Base-by-base conservation (phyloP, 2,888 invertebrate genomes). In the Melieria omissa region DNA sequence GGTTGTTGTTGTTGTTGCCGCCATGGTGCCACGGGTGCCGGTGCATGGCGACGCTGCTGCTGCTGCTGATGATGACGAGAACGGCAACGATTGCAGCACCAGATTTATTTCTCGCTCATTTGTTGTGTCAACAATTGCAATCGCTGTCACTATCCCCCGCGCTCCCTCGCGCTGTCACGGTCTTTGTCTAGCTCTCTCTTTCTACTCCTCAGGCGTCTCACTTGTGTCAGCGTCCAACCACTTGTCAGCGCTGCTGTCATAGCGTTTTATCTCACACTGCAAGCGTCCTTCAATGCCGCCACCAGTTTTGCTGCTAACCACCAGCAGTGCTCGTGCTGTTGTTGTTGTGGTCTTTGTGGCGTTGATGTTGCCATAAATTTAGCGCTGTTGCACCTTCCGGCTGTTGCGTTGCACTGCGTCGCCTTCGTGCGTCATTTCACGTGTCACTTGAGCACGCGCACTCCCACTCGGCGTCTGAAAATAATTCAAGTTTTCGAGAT, bases 331-430 rank as follows among this genome's bases (percentile, higher is more conserved):
- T 29, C 3, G 2, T 29, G 29, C 29, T 29, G 1, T 29, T 29
- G 29, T 29, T 29, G 29, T 29, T 29, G 29, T 29, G 2, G 2
- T 29, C 3, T 29, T 29, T 29, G 29, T 29, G 29, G 29, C 52
- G 14, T 52, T 12, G 29, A 47, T 41, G 65, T 68, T 70, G 74
- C 65, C 63, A 81, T 72, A 73, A 72, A 71, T 70, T 75, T 65
- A 55, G 71, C 71, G 64, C 64, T 71, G 78, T 78, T 82, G 80
- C 81, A 81, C 81, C 81, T 82, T 80, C 78, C 70, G 72, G 72
- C 78, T 80, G 80, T 81, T 79, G 80, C 74, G 12, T 49, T 16
- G 66, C 16, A 29, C 8, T n/a, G 14, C 29, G 10, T 9, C 47
- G 47, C 66, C 16, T 58, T 41, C 61, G 54, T 54, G 52, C 45